Evolutionary conservation across 2,113 vertebrate species (phyloP), one percentile per base, ranked within the genome.

Genomic region (Onychostoma macrolepis): DNA sequence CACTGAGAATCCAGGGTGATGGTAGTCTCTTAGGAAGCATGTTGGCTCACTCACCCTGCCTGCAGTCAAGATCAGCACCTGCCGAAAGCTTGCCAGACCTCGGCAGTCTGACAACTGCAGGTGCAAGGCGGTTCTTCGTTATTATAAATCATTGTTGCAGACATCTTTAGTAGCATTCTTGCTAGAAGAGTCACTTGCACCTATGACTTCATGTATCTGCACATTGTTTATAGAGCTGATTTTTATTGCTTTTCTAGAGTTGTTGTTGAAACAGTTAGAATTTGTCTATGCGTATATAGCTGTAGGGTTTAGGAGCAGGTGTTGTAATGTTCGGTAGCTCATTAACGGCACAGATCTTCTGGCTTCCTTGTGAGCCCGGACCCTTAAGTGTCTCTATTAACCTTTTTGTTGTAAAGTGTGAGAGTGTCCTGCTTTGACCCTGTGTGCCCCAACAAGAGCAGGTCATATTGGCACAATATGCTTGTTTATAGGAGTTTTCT

Each of bases 1-100:
- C 65, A 69, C 45, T 26, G 50, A 45, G 67, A 72, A 72, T 75
- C 89, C 90, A 86, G 87, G 89, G 91, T 85, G 91, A 92, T 80
- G 30, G 17, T 53, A 63, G 61, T 15, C 83, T 80, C 85, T 36
- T 33, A 74, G 43, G 50, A 91, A 90, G 84, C 89, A 91, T 26
- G 89, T 86, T 33, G 86, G 80, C 78, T 43, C 71, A 74, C 63
- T 71, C 65, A 10, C 84, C 79, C 85, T 72, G 80, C 76, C 43
- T 10, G 30, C 45, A 61, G 76, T 65, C 36, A 38, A 61, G 38
- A 36, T 28, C 48, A 50, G 82, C 88, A 83, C 87, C 90, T 87
- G 88, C 85, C 65, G 12, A 28, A 4, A 53, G 48, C 63, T 69
- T 48, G 48, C 17, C 69, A 86, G 81, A 36, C 61, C 26, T 56